A percentile compares a stretch with the other conserved stretches of the same genome.
Evolutionary conservation across 2,797 vertebrate species (phyloP).

Genomic region (Amblyopsis hoosieri): DNA sequence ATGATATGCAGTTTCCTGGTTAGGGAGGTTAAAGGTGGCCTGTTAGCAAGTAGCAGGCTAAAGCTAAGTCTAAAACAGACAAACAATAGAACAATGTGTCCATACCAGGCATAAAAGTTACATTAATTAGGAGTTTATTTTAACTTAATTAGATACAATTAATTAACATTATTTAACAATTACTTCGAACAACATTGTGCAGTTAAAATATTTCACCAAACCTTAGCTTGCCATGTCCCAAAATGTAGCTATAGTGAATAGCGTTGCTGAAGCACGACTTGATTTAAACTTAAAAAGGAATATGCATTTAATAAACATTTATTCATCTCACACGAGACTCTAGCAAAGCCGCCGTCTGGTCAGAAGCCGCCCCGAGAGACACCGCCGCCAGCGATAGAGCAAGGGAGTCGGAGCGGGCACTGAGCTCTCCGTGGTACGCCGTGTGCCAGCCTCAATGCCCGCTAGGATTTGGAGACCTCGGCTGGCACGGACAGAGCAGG

Average conservation of each 20-base stretch:
- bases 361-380: constrained; percentile 22
- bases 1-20: constrained; percentile 56
- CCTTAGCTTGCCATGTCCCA: constrained; percentile 6
- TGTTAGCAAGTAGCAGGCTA: constrained; percentile 70
- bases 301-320: constrained; percentile 42
- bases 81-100: constrained; percentile 8
- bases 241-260: constrained; percentile 43
- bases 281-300: constrained; percentile 45
- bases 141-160: not conserved
- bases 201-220: constrained; percentile 16
- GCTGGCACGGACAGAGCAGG: constrained; percentile 64
- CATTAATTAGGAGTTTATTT: not conserved
- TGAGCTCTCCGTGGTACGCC: constrained; percentile 65
- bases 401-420: constrained; percentile 44
- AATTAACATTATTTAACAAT: not conserved
- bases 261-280: constrained; percentile 50
- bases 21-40: constrained; percentile 62
- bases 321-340: constrained; percentile 62
- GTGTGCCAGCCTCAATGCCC: constrained; percentile 76
- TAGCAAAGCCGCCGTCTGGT: constrained; percentile 41
- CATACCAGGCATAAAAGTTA: not conserved
- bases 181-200: constrained; percentile 13
- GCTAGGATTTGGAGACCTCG: constrained; percentile 65
- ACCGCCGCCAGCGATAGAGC: constrained; percentile 22
- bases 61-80: constrained; percentile 59